A percentile compares a stretch with the other conserved stretches of the same genome.
Conservation (phyloP, 1,140 invertebrate species). For the Papilio polytes region DNA sequence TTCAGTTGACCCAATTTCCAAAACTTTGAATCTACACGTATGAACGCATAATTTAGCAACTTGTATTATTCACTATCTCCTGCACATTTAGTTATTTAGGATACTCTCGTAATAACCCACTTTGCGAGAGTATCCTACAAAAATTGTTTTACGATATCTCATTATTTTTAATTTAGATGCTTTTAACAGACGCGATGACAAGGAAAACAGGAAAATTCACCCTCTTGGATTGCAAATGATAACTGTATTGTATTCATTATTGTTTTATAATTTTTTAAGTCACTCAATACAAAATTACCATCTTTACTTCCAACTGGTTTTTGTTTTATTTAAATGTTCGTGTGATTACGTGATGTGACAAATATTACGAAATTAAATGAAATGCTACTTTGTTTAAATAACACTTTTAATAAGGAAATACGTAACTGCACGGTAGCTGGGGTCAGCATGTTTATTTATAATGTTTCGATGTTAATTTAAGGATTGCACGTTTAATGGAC, state of each 20-base stretch:
- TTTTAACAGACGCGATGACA: not conserved
- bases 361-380: slow-evolving; percentile 14
- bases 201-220: not conserved
- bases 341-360: slow-evolving; percentile 1
- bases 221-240: not conserved
- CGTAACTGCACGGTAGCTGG: not conserved
- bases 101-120: not conserved
- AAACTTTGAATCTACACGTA: not conserved
- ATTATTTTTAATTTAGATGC: not conserved
- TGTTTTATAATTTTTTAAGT: not conserved
- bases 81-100: not conserved
- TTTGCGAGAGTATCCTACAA: not conserved
- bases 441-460: slow-evolving; percentile 11
- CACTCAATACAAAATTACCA: not conserved
- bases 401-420: slow-evolving; percentile 15
- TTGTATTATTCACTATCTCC: not conserved
- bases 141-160: not conserved
- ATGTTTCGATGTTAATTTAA: not conserved
- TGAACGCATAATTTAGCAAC: not conserved
- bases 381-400: slow-evolving; percentile 2
- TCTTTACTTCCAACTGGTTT: not conserved
- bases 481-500: not conserved
- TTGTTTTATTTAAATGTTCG: slow-evolving; percentile 7
- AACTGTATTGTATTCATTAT: not conserved
- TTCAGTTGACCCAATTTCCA: not conserved